Base-by-base conservation (phyloP, 2,888 invertebrate species). In the Allolobophora icterica region DNA sequence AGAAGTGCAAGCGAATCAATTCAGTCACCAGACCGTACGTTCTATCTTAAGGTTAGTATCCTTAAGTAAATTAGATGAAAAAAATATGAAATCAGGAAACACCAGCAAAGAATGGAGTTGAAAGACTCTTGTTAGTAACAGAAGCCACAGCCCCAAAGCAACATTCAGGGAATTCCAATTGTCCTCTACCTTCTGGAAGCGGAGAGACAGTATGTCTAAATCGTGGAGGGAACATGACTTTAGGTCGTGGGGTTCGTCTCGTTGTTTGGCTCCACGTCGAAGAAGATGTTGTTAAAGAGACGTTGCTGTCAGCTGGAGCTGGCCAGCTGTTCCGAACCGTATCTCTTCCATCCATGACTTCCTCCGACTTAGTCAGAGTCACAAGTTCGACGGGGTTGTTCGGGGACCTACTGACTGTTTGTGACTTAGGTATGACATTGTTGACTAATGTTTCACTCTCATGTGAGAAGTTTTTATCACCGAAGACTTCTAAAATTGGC, bases 401-500 rank as follows among this genome's bases (percentile, higher is more conserved):
- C 8, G n/a, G 71, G n/a, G 30, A 11, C 30, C 30, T 71, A 71
- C 71, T 71, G 87, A 34, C 35, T 35, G 87, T 21, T 19, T 34
- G 87, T 87, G 87, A 87, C 87, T 87, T 87, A 87, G 87, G 21
- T 87, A 15, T 33, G 34, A 35, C 35, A 87, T 35, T 87, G n/a
- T 35, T 87, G 87, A 87, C 87, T 87, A 87, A 87, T 21, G 13
- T 87, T 34, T 38, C 87, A 38, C 35, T 87, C 38, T 87, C 87
- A 17, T 24, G 52, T 21, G 33, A 35, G 34, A 21, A 30, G 19
- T 38, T 87, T 13, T 19, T 33, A 38, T 21, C 21, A 8, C 21
- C 35, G 87, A 87, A 35, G 35, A 87, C 35, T 24, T 87, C 87
- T 38, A n/a, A 11, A 17, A 87, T 87, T 24, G 34, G 87, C 87